Conservation (phyloP, 2,797 vertebrate species). For the Sparus aurata region DNA sequence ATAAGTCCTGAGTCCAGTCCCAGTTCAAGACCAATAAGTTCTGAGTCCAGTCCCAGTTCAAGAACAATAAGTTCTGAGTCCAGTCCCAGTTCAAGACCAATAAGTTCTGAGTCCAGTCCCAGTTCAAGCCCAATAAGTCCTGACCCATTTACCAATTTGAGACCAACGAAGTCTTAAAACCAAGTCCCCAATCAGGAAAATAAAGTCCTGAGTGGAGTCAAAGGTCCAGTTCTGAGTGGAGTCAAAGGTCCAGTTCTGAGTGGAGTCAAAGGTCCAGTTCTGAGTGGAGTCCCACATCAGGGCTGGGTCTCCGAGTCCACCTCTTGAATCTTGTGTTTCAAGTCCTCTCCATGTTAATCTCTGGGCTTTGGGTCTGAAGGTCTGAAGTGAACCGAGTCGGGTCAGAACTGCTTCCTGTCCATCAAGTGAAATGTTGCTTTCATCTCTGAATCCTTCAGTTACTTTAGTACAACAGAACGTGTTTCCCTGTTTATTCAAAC, state of each 20-base stretch:
- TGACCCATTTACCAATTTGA: background rate
- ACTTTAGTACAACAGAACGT: conserved; percentile 7
- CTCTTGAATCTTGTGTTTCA: background rate
- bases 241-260: too few relatives aligned
- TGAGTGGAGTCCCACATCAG: too few relatives aligned
- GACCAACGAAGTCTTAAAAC: background rate
- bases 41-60: background rate
- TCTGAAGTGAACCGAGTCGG: background rate
- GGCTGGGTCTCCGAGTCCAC: background rate
- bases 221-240: too few relatives aligned
- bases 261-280: background rate
- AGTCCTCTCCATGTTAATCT: background rate
- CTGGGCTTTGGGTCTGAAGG: too few relatives aligned
- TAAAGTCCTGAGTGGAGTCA: background rate
- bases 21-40: background rate
- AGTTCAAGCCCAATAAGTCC: too few relatives aligned
- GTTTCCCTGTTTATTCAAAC: conserved; percentile 7
- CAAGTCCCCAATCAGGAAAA: background rate
- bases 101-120: too few relatives aligned
- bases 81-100: background rate
- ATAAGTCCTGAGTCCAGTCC: too few relatives aligned
- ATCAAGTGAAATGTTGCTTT: conserved; percentile 43
- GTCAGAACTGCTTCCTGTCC: background rate
- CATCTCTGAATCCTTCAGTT: background rate
- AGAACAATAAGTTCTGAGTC: background rate